Conservation (phyloP, 1,140 invertebrate species). For the Panagrolaimus sp. region DNA sequence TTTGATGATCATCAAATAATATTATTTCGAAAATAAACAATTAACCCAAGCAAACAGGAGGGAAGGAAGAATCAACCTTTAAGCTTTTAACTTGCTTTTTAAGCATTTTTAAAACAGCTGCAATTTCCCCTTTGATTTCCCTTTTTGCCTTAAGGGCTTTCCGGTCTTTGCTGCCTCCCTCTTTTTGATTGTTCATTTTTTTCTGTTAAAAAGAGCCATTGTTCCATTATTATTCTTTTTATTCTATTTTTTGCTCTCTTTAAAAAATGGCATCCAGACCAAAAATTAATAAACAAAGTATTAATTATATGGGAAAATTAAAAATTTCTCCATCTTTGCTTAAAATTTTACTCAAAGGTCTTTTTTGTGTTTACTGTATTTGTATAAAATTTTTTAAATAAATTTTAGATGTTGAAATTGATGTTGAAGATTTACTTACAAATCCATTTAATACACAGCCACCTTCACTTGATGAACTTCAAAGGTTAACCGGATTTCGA, state of each 20-base stretch:
- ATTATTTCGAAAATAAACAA: no score
- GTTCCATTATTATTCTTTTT: slow-evolving; percentile 1
- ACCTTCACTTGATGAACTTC: slow-evolving; percentile 44
- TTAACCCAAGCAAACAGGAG: no score
- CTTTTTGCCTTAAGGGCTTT: no score
- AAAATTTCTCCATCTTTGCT: neutral
- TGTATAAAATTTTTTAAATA: neutral
- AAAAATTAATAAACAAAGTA: neutral
- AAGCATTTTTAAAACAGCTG: no score
- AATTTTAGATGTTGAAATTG: slow-evolving; percentile 46
- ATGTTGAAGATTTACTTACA: slow-evolving; percentile 43
- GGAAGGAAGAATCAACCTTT: no score
- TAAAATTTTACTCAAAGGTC: slow-evolving; percentile 1
- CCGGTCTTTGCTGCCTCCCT: no score
- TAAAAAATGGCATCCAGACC: no score
- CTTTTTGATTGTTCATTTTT: no score
- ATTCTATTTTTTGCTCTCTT: neutral
- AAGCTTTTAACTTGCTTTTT: no score
- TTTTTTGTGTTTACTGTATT: neutral
- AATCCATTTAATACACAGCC: slow-evolving; percentile 52
- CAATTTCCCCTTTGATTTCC: no score
- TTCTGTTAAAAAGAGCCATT: no score
- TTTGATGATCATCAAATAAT: no score
- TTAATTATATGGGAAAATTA: neutral
- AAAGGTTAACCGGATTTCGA: slow-evolving; percentile 43